Evolutionary conservation across 2,888 invertebrate genomes (phyloP).

Genomic region (Drosophila heteroneura): DNA sequence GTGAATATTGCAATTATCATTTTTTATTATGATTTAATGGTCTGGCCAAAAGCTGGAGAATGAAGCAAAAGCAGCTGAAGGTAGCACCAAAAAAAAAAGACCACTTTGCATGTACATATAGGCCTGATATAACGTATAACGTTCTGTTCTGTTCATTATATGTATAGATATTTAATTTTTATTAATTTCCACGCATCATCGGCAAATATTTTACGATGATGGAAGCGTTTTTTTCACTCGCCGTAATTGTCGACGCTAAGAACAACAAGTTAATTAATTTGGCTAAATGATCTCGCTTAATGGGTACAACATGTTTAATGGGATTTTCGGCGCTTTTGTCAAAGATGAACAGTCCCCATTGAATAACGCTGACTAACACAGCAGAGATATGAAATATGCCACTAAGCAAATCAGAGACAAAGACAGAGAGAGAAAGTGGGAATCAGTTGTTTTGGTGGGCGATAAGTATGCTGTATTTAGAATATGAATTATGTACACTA

Average conservation of each 20-base stretch:
- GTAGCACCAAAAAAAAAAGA: slow-evolving; percentile 18
- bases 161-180: slow-evolving; percentile 63
- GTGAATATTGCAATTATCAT: slow-evolving; percentile 84
- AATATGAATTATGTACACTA: background rate
- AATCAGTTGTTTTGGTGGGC: background rate
- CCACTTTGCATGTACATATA: slow-evolving; percentile 14
- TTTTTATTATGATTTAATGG: slow-evolving; percentile 83
- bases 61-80: slow-evolving; percentile 12
- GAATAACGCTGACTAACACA: slow-evolving; percentile 19
- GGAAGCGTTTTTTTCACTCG: slow-evolving; percentile 80
- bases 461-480: background rate
- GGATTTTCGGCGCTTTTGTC: slow-evolving; percentile 73
- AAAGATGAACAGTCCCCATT: slow-evolving; percentile 28
- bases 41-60: slow-evolving; percentile 37
- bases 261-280: slow-evolving; percentile 81
- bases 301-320: slow-evolving; percentile 81
- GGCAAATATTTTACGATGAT: slow-evolving; percentile 77
- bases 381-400: background rate
- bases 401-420: background rate
- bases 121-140: slow-evolving; percentile 16
- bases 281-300: slow-evolving; percentile 76
- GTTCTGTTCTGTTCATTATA: slow-evolving; percentile 17
- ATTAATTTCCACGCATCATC: slow-evolving; percentile 79
- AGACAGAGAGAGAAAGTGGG: background rate
- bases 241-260: slow-evolving; percentile 76